These are phyloP conservation scores for Podarcis raffonei DNA, from an alignment of 2,113 vertebrate genomes.

Conservation along the genomic window DNA sequence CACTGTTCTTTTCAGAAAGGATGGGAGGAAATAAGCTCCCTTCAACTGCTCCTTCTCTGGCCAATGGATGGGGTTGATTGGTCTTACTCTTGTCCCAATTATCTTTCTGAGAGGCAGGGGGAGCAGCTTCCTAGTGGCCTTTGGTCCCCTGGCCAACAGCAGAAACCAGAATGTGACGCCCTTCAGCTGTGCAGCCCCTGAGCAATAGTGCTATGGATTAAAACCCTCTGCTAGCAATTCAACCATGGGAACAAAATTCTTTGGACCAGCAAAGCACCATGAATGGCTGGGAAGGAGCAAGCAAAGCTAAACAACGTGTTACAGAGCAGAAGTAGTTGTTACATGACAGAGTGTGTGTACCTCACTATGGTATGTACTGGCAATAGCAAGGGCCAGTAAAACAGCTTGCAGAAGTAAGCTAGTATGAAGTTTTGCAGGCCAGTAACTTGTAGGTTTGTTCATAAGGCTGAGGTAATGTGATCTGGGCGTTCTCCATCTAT, in stretches of 20 bases:
- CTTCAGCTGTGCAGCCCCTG: background rate
- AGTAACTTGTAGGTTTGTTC: background rate
- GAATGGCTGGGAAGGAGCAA: background rate
- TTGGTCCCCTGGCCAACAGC: background rate
- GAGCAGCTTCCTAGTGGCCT: background rate
- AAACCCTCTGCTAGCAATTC: background rate
- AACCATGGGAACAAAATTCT: background rate
- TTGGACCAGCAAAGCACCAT: background rate
- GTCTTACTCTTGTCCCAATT: background rate
- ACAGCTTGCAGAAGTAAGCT: background rate
- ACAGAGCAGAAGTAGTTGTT: background rate
- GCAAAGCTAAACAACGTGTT: background rate
- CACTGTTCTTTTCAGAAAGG: too few relatives aligned
- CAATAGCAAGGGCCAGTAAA: background rate
- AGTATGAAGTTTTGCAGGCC: background rate
- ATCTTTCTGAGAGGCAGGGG: background rate
- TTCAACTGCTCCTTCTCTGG: background rate
- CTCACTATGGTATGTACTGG: background rate
- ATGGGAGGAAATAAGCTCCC: background rate
- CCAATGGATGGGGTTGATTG: background rate
- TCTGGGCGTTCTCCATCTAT: background rate
- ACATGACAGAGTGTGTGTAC: background rate
- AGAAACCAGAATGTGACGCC: background rate
- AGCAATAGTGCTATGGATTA: background rate
- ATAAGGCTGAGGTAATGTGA: background rate